A percentile compares a stretch with the other conserved stretches of the same genome.
These are phyloP conservation scores for Cacatua alba DNA, from an alignment of 2,113 vertebrate genomes.

Conservation along the genomic window DNA sequence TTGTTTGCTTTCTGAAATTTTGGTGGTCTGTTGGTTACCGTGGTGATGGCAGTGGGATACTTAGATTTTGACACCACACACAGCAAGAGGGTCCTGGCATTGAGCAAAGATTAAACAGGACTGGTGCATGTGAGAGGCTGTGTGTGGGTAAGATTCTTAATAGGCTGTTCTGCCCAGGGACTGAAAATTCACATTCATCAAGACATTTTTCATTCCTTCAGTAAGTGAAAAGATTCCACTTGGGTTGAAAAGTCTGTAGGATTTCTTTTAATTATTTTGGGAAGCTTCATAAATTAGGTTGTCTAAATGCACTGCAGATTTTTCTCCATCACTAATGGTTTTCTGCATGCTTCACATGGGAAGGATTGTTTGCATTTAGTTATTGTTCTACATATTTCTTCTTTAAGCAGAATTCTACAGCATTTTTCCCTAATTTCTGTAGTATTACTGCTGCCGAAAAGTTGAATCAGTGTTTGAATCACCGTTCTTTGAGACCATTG, in stretches of 20 bases:
- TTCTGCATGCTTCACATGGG: neutral
- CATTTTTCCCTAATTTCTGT: neutral
- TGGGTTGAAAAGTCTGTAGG: neutral
- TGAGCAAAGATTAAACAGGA: neutral
- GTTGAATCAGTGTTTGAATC: conserved; percentile 15
- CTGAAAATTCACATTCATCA: neutral
- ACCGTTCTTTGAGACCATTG: conserved; percentile 7
- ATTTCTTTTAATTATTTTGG: conserved; percentile 43
- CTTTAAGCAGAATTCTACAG: neutral
- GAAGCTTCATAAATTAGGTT: conserved; percentile 55
- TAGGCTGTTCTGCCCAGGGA: neutral
- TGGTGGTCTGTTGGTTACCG: neutral
- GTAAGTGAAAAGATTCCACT: conserved; percentile 29
- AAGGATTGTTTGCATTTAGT: neutral
- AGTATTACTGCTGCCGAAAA: neutral
- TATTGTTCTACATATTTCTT: conserved; percentile 12
- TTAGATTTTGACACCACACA: neutral
- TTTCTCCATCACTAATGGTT: conserved; percentile 3
- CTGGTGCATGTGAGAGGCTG: neutral
- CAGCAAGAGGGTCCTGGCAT: neutral
- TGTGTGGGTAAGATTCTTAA: neutral
- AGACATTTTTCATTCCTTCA: neutral
- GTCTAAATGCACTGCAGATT: neutral
- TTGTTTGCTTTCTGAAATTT: neutral
- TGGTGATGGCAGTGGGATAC: neutral